These are phyloP conservation scores for Cisticola juncidis DNA, from an alignment of 2,113 vertebrate genomes.

Conservation along the genomic window DNA sequence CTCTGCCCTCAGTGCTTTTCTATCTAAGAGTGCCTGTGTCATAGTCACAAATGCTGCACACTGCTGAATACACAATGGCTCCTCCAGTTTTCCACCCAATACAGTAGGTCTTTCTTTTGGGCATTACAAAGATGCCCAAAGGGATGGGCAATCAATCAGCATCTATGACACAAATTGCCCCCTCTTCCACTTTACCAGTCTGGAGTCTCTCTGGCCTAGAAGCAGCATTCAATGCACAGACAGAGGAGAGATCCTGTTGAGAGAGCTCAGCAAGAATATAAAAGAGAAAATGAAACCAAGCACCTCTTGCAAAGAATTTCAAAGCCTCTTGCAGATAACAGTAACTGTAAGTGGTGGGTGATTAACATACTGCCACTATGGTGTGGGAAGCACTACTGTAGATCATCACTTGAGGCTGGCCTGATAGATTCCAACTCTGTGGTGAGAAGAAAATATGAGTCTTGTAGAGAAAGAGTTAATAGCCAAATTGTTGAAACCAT, in stretches of 20 bases:
- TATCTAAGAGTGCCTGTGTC: background rate
- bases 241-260: background rate
- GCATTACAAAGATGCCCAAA: conserved; percentile 11
- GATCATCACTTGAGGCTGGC: background rate
- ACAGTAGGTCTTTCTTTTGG: conserved; percentile 41
- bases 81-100: background rate
- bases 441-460: background rate
- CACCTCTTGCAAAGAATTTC: conserved; percentile 1
- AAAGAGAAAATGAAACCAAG: conserved; percentile 23
- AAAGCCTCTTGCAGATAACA: background rate
- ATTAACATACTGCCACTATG: background rate
- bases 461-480: background rate
- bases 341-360: background rate
- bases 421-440: background rate
- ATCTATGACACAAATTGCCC: conserved; percentile 3
- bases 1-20: background rate
- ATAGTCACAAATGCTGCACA: background rate
- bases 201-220: background rate
- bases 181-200: background rate
- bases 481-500: background rate
- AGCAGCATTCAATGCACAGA: background rate
- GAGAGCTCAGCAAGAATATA: conserved; percentile 1
- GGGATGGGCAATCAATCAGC: background rate
- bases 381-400: background rate
- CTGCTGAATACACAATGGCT: conserved; percentile 57